These are phyloP conservation scores for Orchestes rusci DNA, from an alignment of 2,888 invertebrate species.

Conservation along the genomic window DNA sequence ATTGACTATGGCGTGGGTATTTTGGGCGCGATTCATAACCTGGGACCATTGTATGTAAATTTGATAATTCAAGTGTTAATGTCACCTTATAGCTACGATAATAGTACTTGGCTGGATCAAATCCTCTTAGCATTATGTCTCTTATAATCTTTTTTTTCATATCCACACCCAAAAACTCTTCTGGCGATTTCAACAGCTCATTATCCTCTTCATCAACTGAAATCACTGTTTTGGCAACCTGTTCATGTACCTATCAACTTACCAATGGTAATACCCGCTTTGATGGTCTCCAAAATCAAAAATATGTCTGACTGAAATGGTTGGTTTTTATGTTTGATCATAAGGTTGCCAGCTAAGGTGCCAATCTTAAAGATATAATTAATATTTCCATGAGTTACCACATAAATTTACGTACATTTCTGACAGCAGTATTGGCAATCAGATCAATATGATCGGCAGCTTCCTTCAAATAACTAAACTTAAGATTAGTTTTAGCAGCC, in stretches of 20 bases:
- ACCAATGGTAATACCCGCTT: constrained; percentile 46
- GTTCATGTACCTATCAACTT: too few relatives aligned
- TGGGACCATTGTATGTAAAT: constrained; percentile 36
- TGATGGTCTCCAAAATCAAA: constrained; percentile 54
- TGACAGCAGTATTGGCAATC: constrained; percentile 63
- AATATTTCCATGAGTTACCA: constrained; percentile 25
- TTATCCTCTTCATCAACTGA: constrained; percentile 30
- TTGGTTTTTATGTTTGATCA: constrained; percentile 58
- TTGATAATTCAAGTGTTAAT: not conserved
- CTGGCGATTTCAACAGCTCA: constrained; percentile 26
- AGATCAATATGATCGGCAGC: constrained; percentile 59
- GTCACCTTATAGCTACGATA: constrained; percentile 37
- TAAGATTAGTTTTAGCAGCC: constrained; percentile 39
- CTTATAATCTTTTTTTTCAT: constrained; percentile 47
- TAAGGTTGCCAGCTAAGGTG: constrained; percentile 65
- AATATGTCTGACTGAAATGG: constrained; percentile 72
- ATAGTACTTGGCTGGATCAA: constrained; percentile 38
- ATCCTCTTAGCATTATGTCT: constrained; percentile 45
- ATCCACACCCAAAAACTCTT: constrained; percentile 42
- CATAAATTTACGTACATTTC: constrained; percentile 25
- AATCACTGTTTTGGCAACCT: too few relatives aligned
- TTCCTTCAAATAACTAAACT: constrained; percentile 53
- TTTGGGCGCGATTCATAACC: constrained; percentile 65
- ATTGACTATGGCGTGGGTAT: constrained; percentile 66
- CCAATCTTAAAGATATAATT: constrained; percentile 40